Conservation (phyloP, 2,888 invertebrate genomes). For the Watsonalla binaria region DNA sequence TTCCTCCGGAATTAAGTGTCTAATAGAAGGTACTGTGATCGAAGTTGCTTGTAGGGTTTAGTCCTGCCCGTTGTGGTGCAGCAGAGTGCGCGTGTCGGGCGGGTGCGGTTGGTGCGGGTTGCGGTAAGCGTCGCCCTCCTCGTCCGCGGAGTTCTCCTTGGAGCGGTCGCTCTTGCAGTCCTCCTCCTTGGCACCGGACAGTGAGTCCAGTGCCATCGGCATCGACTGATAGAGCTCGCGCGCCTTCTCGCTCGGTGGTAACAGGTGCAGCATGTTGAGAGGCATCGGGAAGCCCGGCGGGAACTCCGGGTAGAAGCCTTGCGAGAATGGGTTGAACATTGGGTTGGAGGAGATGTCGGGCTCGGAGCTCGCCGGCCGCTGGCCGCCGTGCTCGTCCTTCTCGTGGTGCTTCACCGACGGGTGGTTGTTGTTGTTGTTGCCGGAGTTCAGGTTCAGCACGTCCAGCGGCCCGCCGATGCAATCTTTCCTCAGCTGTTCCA, state of each 20-base stretch:
- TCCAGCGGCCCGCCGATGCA: constrained; percentile 91
- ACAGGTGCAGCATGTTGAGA: constrained; percentile 89
- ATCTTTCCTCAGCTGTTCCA: constrained; percentile 92
- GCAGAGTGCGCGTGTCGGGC: constrained; percentile 81
- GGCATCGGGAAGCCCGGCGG: constrained; percentile 89
- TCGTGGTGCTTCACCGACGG: constrained; percentile 77
- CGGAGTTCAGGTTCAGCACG: constrained; percentile 81
- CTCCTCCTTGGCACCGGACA: constrained; percentile 79
- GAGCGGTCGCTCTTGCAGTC: constrained; percentile 82
- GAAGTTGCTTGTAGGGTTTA: constrained; percentile 53
- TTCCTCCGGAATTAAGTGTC: constrained; percentile 9
- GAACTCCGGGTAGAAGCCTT: constrained; percentile 91
- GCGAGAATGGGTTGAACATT: constrained; percentile 87
- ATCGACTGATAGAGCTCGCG: constrained; percentile 80
- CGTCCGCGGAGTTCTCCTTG: constrained; percentile 80
- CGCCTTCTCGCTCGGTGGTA: constrained; percentile 88
- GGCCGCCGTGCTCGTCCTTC: constrained; percentile 70
- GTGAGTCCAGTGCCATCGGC: constrained; percentile 77
- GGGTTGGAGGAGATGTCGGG: constrained; percentile 82
- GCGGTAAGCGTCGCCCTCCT: constrained; percentile 72
- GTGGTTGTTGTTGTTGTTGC: constrained; percentile 79
- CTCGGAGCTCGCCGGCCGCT: constrained; percentile 83
- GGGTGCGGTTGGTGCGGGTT: constrained; percentile 76
- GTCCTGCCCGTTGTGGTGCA: constrained; percentile 90
- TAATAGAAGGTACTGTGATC: constrained; percentile 30